Evolutionary conservation across 2,113 vertebrate species (phyloP).

Genomic region (Rhinogobius similis): DNA sequence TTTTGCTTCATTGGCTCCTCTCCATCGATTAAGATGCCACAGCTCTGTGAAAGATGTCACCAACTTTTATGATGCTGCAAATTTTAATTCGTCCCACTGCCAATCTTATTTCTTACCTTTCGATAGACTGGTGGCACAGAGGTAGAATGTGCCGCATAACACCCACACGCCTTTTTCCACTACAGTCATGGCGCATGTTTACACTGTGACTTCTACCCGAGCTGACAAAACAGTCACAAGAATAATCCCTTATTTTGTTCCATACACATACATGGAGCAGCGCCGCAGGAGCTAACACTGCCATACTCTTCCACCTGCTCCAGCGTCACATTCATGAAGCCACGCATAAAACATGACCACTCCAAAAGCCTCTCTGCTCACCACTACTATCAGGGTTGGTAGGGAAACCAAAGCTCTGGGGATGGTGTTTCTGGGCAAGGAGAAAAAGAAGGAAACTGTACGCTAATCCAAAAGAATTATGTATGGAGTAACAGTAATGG

Average conservation of each 20-base stretch:
- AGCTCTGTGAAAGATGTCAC: conserved; percentile 61
- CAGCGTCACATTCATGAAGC: conserved; percentile 17
- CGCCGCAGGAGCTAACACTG: conserved; percentile 29
- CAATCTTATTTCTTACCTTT: conserved; percentile 38
- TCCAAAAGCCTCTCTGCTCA: conserved; percentile 11
- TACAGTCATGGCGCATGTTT: conserved; percentile 19
- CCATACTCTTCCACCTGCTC: conserved; percentile 25
- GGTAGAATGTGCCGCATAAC: conserved; percentile 1
- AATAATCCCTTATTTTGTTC: conserved; percentile 22
- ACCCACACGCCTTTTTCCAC: conserved; percentile 5
- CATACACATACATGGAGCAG: not conserved
- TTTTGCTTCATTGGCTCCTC: conserved; percentile 61
- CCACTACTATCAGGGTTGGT: conserved; percentile 33
- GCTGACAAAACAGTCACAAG: conserved; percentile 36
- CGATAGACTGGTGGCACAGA: conserved; percentile 13
- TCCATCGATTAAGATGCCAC: conserved; percentile 72
- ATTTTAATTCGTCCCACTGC: conserved; percentile 68
- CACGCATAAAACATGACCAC: conserved; percentile 11
- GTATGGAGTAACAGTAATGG: not conserved
- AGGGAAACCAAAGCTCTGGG: conserved; percentile 54
- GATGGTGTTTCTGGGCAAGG: conserved; percentile 50
- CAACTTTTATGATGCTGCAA: conserved; percentile 73
- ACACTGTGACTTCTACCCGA: conserved; percentile 24
- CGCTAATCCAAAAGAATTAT: conserved; percentile 1
- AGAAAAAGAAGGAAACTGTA: conserved; percentile 41